phyloP scores from a whole-genome alignment of 2,888 invertebrate species.

The Noctua pronuba region DNA sequence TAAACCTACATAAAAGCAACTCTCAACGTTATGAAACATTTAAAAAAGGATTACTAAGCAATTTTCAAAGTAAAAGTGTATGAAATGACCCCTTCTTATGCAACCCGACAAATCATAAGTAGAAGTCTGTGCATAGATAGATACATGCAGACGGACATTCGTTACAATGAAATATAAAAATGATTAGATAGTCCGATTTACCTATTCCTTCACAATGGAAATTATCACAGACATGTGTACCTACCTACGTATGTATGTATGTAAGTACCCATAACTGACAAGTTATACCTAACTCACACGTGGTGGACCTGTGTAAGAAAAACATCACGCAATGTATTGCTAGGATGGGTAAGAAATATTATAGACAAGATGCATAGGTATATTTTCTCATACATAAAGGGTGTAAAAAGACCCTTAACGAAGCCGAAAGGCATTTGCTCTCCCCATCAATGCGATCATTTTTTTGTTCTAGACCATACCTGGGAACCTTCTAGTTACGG shows the following conservation, averaged over 20 bases:
- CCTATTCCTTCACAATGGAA: slow-evolving; percentile 36
- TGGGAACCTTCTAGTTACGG: no score
- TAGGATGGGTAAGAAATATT: slow-evolving; percentile 3
- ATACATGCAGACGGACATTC: neutral
- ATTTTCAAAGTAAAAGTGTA: slow-evolving; percentile 24
- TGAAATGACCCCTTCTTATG: slow-evolving; percentile 35
- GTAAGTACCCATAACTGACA: slow-evolving; percentile 13
- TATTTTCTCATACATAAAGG: no score
- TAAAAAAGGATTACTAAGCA: slow-evolving; percentile 35
- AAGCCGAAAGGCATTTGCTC: no score
- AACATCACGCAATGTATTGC: slow-evolving; percentile 29
- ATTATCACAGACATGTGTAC: slow-evolving; percentile 23
- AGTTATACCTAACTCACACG: slow-evolving; percentile 26
- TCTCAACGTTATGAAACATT: slow-evolving; percentile 29
- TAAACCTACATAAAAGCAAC: slow-evolving; percentile 2
- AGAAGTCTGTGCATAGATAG: slow-evolving; percentile 1
- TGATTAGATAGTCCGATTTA: slow-evolving; percentile 46
- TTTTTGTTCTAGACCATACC: no score
- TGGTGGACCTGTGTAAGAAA: slow-evolving; percentile 24
- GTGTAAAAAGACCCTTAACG: no score
- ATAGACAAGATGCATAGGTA: neutral
- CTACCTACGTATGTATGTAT: no score
- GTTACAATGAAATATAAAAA: slow-evolving; percentile 27
- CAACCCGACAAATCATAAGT: slow-evolving; percentile 18
- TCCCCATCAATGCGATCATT: no score